Conservation (phyloP, 2,113 vertebrate genomes). For the Cephalopholis sonnerati region DNA sequence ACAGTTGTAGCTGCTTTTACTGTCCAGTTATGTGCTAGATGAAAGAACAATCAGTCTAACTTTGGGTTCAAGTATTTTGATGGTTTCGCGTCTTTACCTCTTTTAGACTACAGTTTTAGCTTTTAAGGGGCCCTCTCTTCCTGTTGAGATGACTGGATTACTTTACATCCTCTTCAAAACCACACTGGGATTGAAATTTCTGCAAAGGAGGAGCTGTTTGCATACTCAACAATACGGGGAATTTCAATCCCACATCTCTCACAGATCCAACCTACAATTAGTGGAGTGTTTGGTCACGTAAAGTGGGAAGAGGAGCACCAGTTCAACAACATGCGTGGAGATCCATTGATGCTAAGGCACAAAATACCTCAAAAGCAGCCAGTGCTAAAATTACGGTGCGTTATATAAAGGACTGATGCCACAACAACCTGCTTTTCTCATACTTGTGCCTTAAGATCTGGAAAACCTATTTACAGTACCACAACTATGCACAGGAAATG, state of each 20-base stretch:
- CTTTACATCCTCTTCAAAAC: slow-evolving; percentile 60
- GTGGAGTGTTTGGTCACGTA: slow-evolving; percentile 66
- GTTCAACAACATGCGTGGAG: slow-evolving; percentile 30
- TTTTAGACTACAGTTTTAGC: neutral
- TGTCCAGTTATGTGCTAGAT: neutral
- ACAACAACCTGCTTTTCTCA: slow-evolving; percentile 58
- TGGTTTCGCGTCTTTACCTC: slow-evolving; percentile 3
- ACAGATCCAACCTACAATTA: slow-evolving; percentile 75
- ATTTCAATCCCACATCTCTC: slow-evolving; percentile 68
- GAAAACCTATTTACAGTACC: slow-evolving; percentile 54
- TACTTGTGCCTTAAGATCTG: slow-evolving; percentile 46
- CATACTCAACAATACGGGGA: slow-evolving; percentile 42
- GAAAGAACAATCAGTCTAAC: neutral
- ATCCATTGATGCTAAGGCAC: slow-evolving; percentile 43
- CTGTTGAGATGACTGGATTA: slow-evolving; percentile 44
- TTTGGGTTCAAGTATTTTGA: slow-evolving; percentile 47
- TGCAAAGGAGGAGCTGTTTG: slow-evolving; percentile 40
- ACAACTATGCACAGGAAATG: slow-evolving; percentile 67
- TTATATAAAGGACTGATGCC: slow-evolving; percentile 57
- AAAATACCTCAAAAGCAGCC: slow-evolving; percentile 59
- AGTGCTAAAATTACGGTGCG: slow-evolving; percentile 66
- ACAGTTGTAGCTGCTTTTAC: neutral
- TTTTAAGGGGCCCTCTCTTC: slow-evolving; percentile 29
- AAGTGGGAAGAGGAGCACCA: slow-evolving; percentile 63
- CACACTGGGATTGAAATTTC: slow-evolving; percentile 40